phyloP scores from a whole-genome alignment of 2,113 vertebrate genomes.

The Bagarius yarrelli region DNA sequence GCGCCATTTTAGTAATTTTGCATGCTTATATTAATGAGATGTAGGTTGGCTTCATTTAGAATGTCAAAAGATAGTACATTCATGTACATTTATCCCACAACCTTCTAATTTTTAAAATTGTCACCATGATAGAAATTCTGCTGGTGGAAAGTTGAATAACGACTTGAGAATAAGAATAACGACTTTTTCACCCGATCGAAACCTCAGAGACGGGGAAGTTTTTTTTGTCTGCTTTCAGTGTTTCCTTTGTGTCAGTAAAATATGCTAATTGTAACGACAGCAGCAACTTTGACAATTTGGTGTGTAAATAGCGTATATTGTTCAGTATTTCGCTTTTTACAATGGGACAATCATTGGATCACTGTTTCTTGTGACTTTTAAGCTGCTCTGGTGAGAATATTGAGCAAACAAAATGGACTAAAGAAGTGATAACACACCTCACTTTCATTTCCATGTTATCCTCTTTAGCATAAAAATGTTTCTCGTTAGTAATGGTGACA shows the following conservation, averaged over 20 bases:
- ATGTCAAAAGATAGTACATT: not conserved
- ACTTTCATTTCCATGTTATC: not conserved
- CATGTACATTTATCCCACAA: not conserved
- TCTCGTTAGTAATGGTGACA: not conserved
- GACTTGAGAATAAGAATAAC: no score
- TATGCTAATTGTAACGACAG: conserved; percentile 10
- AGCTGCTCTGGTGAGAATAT: not conserved
- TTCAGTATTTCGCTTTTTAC: not conserved
- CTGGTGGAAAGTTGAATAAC: conserved; percentile 18
- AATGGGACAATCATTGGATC: not conserved
- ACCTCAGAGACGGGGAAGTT: not conserved
- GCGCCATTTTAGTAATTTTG: not conserved
- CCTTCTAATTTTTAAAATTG: not conserved
- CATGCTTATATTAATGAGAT: not conserved
- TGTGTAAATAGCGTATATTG: not conserved
- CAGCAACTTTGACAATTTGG: not conserved
- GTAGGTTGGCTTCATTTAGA: not conserved
- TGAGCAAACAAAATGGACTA: not conserved
- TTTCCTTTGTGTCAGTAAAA: not conserved
- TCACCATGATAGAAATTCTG: not conserved
- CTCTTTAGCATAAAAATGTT: not conserved
- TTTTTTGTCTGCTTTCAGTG: not conserved
- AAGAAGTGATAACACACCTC: not conserved
- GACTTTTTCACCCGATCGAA: not conserved
- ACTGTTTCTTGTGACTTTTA: not conserved